Percentiles rank a stretch among this genome's conserved stretches.
Conservation (phyloP, 2,797 vertebrate genomes). For the Philypnodon macrostomus region DNA sequence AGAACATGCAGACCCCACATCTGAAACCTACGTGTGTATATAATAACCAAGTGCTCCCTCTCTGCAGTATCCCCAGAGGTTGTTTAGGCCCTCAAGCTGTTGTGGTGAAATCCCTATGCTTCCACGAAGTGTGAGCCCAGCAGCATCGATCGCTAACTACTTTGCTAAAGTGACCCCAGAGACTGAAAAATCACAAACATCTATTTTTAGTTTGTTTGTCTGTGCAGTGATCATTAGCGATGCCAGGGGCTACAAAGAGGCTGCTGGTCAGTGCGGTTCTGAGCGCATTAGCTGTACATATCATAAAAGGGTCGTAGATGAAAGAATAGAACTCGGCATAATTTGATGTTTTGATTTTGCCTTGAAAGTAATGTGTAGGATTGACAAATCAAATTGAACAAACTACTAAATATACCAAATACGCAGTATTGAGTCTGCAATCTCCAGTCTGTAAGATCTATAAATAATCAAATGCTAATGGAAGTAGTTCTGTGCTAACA, state of each 20-base stretch:
- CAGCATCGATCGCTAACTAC: slow-evolving; percentile 26
- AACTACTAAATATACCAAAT: no score
- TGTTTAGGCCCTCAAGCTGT: slow-evolving; percentile 19
- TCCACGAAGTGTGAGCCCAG: slow-evolving; percentile 6
- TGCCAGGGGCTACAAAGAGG: background rate
- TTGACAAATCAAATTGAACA: no score
- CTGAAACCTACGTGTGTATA: no score
- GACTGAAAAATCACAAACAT: slow-evolving; percentile 13
- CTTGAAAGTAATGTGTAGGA: background rate
- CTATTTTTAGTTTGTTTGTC: slow-evolving; percentile 34
- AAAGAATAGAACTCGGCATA: background rate
- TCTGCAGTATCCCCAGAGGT: slow-evolving; percentile 27
- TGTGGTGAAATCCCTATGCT: slow-evolving; percentile 30
- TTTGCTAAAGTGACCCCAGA: slow-evolving; percentile 28
- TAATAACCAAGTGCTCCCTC: slow-evolving; percentile 34
- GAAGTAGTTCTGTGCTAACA: no score
- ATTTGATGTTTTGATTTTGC: background rate
- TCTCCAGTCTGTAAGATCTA: no score
- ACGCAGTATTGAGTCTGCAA: background rate
- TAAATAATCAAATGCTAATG: no score
- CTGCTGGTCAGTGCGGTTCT: slow-evolving; percentile 12
- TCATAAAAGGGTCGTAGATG: background rate
- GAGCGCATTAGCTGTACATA: slow-evolving; percentile 9
- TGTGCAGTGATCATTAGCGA: slow-evolving; percentile 6
- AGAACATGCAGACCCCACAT: slow-evolving; percentile 19